Percentiles rank a stretch among this genome's conserved stretches.
Conservation (phyloP, 2,113 vertebrate species). For the Psophia crepitans region DNA sequence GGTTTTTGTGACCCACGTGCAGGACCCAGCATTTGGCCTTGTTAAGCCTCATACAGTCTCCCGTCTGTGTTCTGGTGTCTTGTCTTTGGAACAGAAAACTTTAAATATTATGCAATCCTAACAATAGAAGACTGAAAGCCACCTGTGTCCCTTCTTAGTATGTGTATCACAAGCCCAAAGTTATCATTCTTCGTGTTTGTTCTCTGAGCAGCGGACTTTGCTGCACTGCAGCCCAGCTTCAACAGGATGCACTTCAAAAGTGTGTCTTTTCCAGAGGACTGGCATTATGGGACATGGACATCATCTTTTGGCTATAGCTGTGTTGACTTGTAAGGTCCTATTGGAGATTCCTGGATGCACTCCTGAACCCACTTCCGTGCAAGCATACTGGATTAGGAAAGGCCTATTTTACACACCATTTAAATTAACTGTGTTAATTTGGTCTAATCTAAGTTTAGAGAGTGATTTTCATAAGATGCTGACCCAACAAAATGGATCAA, state of each 20-base stretch:
- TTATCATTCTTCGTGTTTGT: neutral
- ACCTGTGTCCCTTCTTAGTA: neutral
- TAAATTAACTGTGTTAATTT: neutral
- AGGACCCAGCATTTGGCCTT: no score
- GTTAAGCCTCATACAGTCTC: no score
- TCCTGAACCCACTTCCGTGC: neutral
- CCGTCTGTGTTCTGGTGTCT: neutral
- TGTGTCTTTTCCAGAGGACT: neutral
- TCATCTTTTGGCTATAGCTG: neutral
- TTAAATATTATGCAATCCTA: neutral
- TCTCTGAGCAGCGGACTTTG: neutral
- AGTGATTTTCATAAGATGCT: neutral
- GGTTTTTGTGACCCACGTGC: no score
- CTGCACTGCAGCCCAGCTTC: neutral
- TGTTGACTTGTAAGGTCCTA: neutral
- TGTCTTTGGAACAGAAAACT: neutral
- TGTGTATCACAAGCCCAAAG: neutral
- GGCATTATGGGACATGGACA: neutral
- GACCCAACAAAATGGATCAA: neutral
- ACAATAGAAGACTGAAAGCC: neutral
- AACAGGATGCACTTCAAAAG: neutral
- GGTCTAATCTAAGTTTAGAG: neutral
- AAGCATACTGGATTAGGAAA: neutral
- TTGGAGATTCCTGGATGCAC: rapidly evolving
- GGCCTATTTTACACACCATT: neutral